Conservation (phyloP, 2,113 vertebrate species). For the Macroglossus sobrinus region DNA sequence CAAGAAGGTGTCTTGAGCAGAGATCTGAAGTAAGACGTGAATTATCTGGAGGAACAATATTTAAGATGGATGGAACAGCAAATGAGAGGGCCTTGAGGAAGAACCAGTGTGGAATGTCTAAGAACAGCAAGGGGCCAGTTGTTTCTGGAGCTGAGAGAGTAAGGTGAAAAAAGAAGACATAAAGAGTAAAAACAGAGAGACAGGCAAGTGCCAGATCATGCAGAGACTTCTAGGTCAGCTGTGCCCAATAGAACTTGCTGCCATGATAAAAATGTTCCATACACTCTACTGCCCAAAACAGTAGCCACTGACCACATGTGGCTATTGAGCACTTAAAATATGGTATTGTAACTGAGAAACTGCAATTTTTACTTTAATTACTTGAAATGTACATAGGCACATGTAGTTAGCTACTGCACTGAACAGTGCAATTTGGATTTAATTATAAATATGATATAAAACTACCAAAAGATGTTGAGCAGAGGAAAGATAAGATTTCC, state of each 20-base stretch:
- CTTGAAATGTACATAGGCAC: not conserved
- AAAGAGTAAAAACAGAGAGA: not conserved
- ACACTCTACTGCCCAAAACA: not conserved
- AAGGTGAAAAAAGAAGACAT: not conserved
- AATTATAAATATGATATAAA: constrained; percentile 26
- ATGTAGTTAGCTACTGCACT: not conserved
- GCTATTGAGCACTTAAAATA: not conserved
- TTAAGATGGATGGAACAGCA: not conserved
- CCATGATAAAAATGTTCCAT: not conserved
- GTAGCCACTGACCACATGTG: not conserved
- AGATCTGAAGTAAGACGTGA: not conserved
- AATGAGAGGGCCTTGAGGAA: not conserved
- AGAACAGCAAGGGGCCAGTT: not conserved
- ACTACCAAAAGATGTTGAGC: not conserved
- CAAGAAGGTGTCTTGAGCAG: not conserved
- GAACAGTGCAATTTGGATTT: not conserved
- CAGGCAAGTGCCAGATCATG: not conserved
- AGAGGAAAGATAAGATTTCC: not conserved
- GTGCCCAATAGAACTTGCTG: not conserved
- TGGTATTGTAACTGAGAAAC: not conserved
- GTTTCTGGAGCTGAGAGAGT: not conserved
- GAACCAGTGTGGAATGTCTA: not conserved
- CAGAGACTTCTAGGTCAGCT: not conserved
- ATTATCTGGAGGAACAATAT: not conserved
- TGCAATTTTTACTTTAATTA: not conserved